A percentile compares a stretch with the other conserved stretches of the same genome.
Conservation (phyloP, 2,888 invertebrate species). For the Philereme vetulata region DNA sequence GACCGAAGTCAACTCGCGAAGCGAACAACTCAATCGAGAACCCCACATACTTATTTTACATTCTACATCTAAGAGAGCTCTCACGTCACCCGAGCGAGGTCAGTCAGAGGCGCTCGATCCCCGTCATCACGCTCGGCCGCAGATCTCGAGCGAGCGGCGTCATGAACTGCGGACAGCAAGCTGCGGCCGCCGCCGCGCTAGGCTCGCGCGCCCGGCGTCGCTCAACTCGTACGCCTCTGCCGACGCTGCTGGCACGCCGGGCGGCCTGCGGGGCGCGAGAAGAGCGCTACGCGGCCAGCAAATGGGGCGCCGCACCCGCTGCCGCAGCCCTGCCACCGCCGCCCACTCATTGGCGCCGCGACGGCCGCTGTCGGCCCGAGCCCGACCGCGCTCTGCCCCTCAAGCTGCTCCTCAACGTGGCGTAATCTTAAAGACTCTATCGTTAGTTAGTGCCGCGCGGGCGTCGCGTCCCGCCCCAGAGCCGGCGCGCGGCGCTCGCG, state of each 20-base stretch:
- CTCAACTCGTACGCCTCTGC: slow-evolving; percentile 50
- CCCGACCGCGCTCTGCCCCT: slow-evolving; percentile 84
- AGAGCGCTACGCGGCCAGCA: slow-evolving; percentile 87
- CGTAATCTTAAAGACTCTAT: slow-evolving; percentile 68
- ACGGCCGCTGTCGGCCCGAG: slow-evolving; percentile 75
- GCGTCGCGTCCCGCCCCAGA: slow-evolving; percentile 45
- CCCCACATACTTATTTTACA: slow-evolving; percentile 11
- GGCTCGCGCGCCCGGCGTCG: slow-evolving; percentile 54
- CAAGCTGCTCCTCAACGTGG: slow-evolving; percentile 86
- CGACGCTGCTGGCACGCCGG: slow-evolving; percentile 41
- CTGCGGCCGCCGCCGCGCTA: slow-evolving; percentile 40
- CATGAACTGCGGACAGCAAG: slow-evolving; percentile 53
- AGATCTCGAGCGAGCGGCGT: slow-evolving; percentile 35
- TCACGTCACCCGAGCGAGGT: slow-evolving; percentile 35
- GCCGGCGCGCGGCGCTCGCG: slow-evolving; percentile 57
- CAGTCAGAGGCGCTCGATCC: slow-evolving; percentile 33
- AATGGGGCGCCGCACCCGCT: slow-evolving; percentile 92
- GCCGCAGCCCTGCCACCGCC: slow-evolving; percentile 91
- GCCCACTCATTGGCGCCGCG: slow-evolving; percentile 89
- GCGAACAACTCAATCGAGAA: slow-evolving; percentile 14
- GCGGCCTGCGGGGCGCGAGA: slow-evolving; percentile 48
- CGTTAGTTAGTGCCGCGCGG: slow-evolving; percentile 66
- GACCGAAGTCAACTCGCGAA: slow-evolving; percentile 10
- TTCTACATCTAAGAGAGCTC: background rate
- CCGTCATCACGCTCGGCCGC: background rate